Base-by-base conservation (phyloP, 2,888 invertebrate species). In the Cataglyphis cursor region DNA sequence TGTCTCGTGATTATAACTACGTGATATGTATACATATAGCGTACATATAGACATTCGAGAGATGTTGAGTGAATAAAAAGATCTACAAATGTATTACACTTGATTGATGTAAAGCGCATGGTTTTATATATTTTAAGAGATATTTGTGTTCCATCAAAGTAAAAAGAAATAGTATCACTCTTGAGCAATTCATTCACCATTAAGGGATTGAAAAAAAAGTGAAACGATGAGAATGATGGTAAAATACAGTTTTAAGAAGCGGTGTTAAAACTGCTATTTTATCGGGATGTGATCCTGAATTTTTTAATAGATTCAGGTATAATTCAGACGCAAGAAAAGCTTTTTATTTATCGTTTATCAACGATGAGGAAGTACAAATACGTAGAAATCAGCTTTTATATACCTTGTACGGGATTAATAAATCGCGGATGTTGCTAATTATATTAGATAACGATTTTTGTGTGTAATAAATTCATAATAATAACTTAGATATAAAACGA, bases 181-280 rank as follows among this genome's bases (percentile, higher is more conserved):
- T 21, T 57, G 57, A 70, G 48, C 72, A 41, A 35, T 80, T 80
- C 72, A 59, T 80, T 70, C 41, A 35, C 48, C 18, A 51, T 64
- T 41, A 21, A 44, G 18, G 0, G 6, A 59, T 35, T 21, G 18
- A 66, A 81, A 54, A 10, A 28, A 59, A 65, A 31, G 9, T 15
- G 15, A 18, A 44, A 57, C 62, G 24, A 18, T 28, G 12, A 59
- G 28, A 66, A 54, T 66, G 65, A 64, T 62, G 76, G 81, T 88
- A 86, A 89, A 90, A 88, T 90, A 89, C 85, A 75, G 86, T 92
- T 92, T 92, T 92, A 92, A 87, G 88, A 73, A 91, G 92, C 92
- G 92, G 91, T 92, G 87, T 86, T 92, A 90, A 92, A 92, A 90
- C 89, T 87, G 90, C 86, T 70, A 89, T 87, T 89, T 90, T 86